phyloP scores from a whole-genome alignment of 2,113 vertebrate genomes.

The Epinephelus moara region DNA sequence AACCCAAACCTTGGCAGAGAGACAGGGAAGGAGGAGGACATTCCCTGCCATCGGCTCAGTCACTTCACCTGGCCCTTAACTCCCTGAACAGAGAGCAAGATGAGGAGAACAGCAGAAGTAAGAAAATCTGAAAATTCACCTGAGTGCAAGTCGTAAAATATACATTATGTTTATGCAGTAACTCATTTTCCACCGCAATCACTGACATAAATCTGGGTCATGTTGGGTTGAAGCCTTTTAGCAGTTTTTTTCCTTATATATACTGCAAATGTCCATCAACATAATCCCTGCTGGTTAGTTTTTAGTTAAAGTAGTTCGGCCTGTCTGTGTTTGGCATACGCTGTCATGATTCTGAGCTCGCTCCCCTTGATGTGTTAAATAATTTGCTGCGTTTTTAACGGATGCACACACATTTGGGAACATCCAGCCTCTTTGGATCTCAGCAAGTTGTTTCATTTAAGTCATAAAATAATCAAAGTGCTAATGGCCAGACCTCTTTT shows the following conservation, averaged over 20 bases:
- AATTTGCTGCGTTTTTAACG: constrained; percentile 1
- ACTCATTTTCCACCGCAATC: not conserved
- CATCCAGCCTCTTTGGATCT: constrained; percentile 5
- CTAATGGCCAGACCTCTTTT: not conserved
- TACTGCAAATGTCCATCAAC: not conserved
- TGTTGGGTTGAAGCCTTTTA: not conserved
- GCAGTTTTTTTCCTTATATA: not conserved
- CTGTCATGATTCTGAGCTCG: not conserved
- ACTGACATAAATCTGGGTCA: constrained; percentile 18
- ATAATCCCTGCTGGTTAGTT: not conserved
- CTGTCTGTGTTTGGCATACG: not conserved
- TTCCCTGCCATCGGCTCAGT: constrained; percentile 82
- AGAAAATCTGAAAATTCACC: constrained; percentile 26
- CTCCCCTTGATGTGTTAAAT: not conserved
- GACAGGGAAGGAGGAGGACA: constrained; percentile 82
- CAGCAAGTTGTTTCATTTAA: constrained; percentile 4
- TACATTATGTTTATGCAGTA: not conserved
- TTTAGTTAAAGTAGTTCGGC: not conserved
- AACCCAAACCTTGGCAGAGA: constrained; percentile 81
- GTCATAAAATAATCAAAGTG: not conserved
- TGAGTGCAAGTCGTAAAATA: not conserved
- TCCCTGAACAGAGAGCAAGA: constrained; percentile 85
- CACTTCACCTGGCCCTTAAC: constrained; percentile 86
- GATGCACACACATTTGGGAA: constrained; percentile 21
- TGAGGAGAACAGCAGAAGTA: constrained; percentile 85